A percentile compares a stretch with the other conserved stretches of the same genome.
phyloP scores from a whole-genome alignment of 2,797 vertebrate genomes.

The Falco columbarius region DNA sequence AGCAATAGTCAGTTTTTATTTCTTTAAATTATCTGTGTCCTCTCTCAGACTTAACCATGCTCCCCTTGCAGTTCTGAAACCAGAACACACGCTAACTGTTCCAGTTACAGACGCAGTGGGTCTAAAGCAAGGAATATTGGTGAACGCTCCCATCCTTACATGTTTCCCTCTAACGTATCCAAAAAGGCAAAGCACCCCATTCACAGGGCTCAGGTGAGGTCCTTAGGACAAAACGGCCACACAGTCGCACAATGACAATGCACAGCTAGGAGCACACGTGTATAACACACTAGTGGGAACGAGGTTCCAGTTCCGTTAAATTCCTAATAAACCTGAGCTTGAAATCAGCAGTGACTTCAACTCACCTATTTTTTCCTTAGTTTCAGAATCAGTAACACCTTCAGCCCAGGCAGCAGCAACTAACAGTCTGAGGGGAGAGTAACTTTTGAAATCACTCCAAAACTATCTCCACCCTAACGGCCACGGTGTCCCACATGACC shows the following conservation, averaged over 20 bases:
- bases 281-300: not conserved
- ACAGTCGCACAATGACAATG: not conserved
- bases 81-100: not conserved
- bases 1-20: not conserved
- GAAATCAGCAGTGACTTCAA: not conserved
- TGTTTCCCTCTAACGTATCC: not conserved
- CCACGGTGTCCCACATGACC: not conserved
- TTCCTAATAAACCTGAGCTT: not conserved
- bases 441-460: not conserved
- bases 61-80: not conserved
- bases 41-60: not conserved
- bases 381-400: not conserved
- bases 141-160: not conserved
- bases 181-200: not conserved
- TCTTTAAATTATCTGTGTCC: not conserved
- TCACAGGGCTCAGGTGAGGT: not conserved
- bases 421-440: not conserved
- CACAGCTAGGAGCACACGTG: rapidly evolving
- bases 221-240: not conserved
- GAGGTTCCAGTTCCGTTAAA: not conserved
- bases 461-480: not conserved
- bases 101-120: not conserved
- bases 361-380: not conserved
- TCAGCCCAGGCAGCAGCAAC: not conserved
- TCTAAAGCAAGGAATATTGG: rapidly evolving